Evolutionary conservation across 2,888 invertebrate genomes (phyloP), one percentile per base, ranked within the genome.

Genomic region (Agonopterix alstromeriana): DNA sequence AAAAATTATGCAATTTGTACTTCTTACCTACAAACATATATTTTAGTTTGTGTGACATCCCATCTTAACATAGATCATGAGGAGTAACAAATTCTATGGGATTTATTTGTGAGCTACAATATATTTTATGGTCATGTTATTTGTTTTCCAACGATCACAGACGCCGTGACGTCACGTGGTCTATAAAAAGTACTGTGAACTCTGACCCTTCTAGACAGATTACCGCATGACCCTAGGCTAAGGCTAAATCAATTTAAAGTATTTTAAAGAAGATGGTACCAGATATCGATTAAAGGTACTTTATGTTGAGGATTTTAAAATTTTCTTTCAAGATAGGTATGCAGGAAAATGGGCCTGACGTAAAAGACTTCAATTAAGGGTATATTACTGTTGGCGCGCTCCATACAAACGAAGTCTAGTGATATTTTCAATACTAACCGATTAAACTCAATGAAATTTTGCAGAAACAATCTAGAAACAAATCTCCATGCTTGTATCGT

Each of bases 71-170:
- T 3, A 3, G 17, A 17, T 17, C 17, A 17, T 17, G 2, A 3
- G 27, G 27, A 27, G 27, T 27, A 27, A 5, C n/a, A n/a, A 27
- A 48, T 36, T 49, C 45, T 52, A 44, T 36, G 42, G 38, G 56
- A 65, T 63, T 60, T 65, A 63, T 61, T 55, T 52, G 45, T 50
- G 43, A 52, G 47, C 50, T 51, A 47, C 45, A 52, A 54, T 52
- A 53, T 58, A 63, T 65, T 65, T 27, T 63, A 65, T 58, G 50
- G 51, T 42, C 51, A 49, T 65, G 64, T 65, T 63, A 54, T 65
- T 65, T 64, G 54, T 63, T 61, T 64, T 57, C 41, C 40, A 45
- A 46, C 46, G 40, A 14, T 14, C 47, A 51, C 57, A 65, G 64
- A 65, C 59, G 50, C 14, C 10, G 53, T 65, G 64, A 63, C 65